Conservation (phyloP, 2,888 invertebrate genomes). For the Campopleginae sp. region DNA sequence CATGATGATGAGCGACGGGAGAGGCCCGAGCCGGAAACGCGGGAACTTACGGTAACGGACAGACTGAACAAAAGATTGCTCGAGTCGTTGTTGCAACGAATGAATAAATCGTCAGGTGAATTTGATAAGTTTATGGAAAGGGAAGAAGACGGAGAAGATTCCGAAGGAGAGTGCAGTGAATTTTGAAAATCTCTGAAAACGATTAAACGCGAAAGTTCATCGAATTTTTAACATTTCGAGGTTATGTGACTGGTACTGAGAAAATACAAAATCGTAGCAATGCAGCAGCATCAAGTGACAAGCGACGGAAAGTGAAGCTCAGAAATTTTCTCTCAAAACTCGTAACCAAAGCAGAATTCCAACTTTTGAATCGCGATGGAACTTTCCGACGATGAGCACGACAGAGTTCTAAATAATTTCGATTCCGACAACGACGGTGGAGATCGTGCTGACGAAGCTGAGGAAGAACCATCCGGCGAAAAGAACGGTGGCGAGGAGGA, state of each 20-base stretch:
- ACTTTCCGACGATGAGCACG: conserved; percentile 62
- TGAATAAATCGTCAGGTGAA: conserved; percentile 84
- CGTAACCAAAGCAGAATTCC: neutral
- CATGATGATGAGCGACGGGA: conserved; percentile 67
- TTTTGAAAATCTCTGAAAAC: conserved; percentile 37
- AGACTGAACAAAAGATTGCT: conserved; percentile 88
- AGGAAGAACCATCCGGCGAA: conserved; percentile 55
- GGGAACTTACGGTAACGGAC: conserved; percentile 88
- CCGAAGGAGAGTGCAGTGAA: conserved; percentile 84
- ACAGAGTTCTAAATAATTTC: conserved; percentile 8
- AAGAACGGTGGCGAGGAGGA: conserved; percentile 60
- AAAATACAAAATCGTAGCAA: neutral
- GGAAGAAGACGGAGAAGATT: conserved; percentile 81
- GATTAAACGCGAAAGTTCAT: neutral
- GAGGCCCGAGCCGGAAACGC: conserved; percentile 71
- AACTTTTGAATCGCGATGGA: conserved; percentile 17
- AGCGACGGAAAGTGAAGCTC: neutral
- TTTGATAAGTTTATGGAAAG: conserved; percentile 77
- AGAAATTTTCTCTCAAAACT: neutral
- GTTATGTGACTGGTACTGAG: conserved; percentile 19
- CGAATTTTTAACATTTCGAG: neutral
- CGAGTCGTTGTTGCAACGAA: conserved; percentile 87
- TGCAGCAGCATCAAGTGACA: neutral
- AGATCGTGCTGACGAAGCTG: conserved; percentile 60
- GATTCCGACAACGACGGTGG: conserved; percentile 56